Conservation (phyloP, 2,113 vertebrate species). For the Opisthocomus hoazin region DNA sequence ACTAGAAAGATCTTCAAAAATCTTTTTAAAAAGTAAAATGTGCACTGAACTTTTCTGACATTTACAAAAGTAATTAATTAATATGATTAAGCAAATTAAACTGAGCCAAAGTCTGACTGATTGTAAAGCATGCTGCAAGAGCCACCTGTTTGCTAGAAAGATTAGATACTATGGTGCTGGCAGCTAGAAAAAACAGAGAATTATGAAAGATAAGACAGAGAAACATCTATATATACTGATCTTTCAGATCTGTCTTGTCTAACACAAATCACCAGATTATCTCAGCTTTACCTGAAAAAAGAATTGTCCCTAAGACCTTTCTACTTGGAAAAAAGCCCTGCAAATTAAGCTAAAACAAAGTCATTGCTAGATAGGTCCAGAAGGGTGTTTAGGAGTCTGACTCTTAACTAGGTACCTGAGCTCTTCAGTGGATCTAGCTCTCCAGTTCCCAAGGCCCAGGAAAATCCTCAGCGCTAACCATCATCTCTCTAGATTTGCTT, state of each 20-base stretch:
- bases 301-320: not conserved
- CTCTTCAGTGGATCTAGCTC: not conserved
- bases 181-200: constrained; percentile 34
- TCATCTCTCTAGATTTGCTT: not conserved
- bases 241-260: not conserved
- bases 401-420: not conserved
- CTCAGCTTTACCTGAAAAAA: not conserved
- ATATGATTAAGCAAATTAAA: constrained; percentile 70
- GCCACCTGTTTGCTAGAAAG: constrained; percentile 67
- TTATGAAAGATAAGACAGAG: constrained; percentile 8
- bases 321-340: not conserved
- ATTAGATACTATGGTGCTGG: constrained; percentile 52
- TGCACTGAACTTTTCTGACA: constrained; percentile 66
- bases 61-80: constrained; percentile 71
- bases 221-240: not conserved
- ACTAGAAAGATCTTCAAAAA: constrained; percentile 34
- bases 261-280: not conserved
- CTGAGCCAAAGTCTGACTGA: constrained; percentile 65
- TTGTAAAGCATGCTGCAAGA: constrained; percentile 65
- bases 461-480: not conserved
- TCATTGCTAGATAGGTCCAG: not conserved
- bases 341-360: not conserved
- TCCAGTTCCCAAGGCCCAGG: not conserved
- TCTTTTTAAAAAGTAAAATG: constrained; percentile 58
- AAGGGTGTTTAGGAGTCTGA: not conserved